phyloP scores from a whole-genome alignment of 2,113 vertebrate species.

The Tapirus terrestris region DNA sequence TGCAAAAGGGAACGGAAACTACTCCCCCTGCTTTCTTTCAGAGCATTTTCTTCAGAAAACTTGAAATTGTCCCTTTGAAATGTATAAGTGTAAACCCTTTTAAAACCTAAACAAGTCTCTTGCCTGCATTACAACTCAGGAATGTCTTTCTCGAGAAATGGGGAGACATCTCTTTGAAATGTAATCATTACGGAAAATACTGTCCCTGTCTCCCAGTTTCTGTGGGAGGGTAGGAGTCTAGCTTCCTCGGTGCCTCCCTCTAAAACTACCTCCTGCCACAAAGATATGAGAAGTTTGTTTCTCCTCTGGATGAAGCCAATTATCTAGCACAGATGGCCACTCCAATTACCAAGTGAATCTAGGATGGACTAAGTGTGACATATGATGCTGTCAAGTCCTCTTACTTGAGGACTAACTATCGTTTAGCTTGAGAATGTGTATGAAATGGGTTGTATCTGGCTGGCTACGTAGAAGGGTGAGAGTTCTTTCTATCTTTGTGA shows the following conservation, averaged over 20 bases:
- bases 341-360: not conserved
- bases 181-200: not conserved
- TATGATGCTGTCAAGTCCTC: not conserved
- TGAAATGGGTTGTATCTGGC: not conserved
- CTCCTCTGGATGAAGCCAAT: not conserved
- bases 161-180: not conserved
- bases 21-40: not conserved
- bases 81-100: not conserved
- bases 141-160: not conserved
- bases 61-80: not conserved
- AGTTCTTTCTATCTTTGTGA: not conserved
- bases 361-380: not conserved
- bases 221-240: not conserved
- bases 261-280: not conserved
- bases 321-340: not conserved
- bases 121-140: not conserved
- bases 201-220: not conserved
- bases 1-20: not conserved
- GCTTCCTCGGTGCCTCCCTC: not conserved
- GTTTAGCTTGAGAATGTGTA: not conserved
- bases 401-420: not conserved
- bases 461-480: not conserved
- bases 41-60: not conserved
- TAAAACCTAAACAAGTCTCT: not conserved
- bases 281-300: not conserved